A percentile compares a stretch with the other conserved stretches of the same genome.
These are phyloP conservation scores for Eupleurogrammus muticus DNA, from an alignment of 2,797 vertebrate genomes.

Conservation along the genomic window DNA sequence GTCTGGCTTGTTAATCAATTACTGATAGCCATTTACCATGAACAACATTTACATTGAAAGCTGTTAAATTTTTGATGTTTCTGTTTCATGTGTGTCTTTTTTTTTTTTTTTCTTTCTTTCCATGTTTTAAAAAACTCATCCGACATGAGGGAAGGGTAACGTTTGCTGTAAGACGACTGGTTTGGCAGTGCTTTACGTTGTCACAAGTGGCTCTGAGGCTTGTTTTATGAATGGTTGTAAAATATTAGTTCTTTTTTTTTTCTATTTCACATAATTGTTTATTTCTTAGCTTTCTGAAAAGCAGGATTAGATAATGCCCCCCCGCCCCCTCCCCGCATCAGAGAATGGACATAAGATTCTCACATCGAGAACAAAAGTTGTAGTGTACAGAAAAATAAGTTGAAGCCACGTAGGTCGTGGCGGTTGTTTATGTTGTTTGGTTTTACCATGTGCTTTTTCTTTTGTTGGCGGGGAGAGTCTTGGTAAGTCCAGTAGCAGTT, in stretches of 20 bases:
- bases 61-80: constrained; percentile 50
- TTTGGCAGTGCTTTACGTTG: constrained; percentile 51
- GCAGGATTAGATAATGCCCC: constrained; percentile 59
- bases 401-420: constrained; percentile 70
- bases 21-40: constrained; percentile 58
- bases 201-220: constrained; percentile 62
- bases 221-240: constrained; percentile 78
- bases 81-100: constrained; percentile 49
- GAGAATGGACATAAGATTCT: constrained; percentile 72
- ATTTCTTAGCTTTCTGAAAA: constrained; percentile 76
- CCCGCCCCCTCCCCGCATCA: constrained; percentile 37
- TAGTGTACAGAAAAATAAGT: constrained; percentile 82
- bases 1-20: constrained; percentile 60
- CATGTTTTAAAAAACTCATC: constrained; percentile 34
- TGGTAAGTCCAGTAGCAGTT: constrained; percentile 76
- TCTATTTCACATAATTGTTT: constrained; percentile 66
- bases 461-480: constrained; percentile 69
- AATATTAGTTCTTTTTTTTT: constrained; percentile 51
- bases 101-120: constrained; percentile 40
- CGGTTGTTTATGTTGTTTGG: constrained; percentile 71
- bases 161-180: constrained; percentile 49
- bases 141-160: constrained; percentile 30
- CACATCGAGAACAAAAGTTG: constrained; percentile 78
- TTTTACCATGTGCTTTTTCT: constrained; percentile 68
- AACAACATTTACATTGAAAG: constrained; percentile 65